Evolutionary conservation across 2,888 invertebrate species (phyloP).

Genomic region (Phyto melanocephala): DNA sequence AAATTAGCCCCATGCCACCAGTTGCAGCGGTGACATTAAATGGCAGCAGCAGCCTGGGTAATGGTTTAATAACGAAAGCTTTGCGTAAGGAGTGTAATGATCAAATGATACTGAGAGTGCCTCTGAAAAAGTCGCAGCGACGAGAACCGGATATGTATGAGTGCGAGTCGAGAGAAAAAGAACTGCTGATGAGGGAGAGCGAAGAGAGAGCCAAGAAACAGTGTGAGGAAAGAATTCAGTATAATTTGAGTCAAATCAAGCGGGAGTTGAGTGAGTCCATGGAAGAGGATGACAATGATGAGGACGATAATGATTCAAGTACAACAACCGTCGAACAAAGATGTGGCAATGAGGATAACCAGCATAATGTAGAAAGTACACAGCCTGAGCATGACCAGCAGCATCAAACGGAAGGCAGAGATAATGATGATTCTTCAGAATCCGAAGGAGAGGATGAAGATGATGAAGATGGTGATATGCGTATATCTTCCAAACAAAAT

Average conservation of each 20-base stretch:
- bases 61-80: conserved; percentile 59
- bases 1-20: conserved; percentile 59
- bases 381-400: conserved; percentile 21
- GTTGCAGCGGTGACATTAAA: conserved; percentile 12
- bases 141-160: conserved; percentile 68
- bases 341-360: conserved; percentile 14
- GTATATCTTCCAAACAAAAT: conserved; percentile 18
- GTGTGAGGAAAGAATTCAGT: conserved; percentile 48
- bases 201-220: conserved; percentile 38
- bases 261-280: conserved; percentile 59
- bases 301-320: conserved; percentile 56
- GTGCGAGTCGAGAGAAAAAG: conserved; percentile 13
- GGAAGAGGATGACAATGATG: conserved; percentile 63
- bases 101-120: conserved; percentile 66
- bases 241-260: conserved; percentile 53
- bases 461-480: conserved; percentile 1
- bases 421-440: conserved; percentile 15
- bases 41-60: conserved; percentile 64
- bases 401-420: neutral
- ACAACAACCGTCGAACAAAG: conserved; percentile 48
- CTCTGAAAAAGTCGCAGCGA: conserved; percentile 72
- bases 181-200: conserved; percentile 22
- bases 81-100: conserved; percentile 54
- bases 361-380: conserved; percentile 51
- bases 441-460: conserved; percentile 48